A percentile compares a stretch with the other conserved stretches of the same genome.
Evolutionary conservation across 2,113 vertebrate species (phyloP).

Genomic region (Prochilodus magdalenae): DNA sequence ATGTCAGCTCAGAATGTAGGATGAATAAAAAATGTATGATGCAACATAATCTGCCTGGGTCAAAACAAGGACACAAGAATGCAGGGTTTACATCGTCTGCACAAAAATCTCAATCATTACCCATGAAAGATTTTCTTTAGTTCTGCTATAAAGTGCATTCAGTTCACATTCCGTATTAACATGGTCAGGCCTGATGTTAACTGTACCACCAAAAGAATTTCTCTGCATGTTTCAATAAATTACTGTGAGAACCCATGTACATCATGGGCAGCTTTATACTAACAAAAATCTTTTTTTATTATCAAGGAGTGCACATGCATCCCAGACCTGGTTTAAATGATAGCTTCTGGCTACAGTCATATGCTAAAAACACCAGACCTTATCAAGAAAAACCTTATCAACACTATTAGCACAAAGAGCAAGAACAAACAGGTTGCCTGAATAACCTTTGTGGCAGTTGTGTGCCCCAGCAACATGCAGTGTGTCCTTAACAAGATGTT

Average conservation of each 20-base stretch:
- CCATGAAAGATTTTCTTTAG: too few species aligned
- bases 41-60: not conserved
- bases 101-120: not conserved
- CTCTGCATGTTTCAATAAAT: too few species aligned
- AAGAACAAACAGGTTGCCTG: not conserved
- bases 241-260: not conserved
- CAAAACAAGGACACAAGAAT: not conserved
- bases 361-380: slow-evolving; percentile 20
- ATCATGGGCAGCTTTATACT: not conserved
- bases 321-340: not conserved
- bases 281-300: not conserved
- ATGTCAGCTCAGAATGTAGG: slow-evolving; percentile 4
- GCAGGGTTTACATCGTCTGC: not conserved
- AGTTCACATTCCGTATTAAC: not conserved
- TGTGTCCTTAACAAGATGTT: not conserved
- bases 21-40: slow-evolving; percentile 15
- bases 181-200: too few species aligned
- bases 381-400: not conserved
- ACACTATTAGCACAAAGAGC: slow-evolving; percentile 6
- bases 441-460: not conserved
- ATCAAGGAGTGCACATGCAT: not conserved
- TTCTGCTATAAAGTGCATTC: not conserved
- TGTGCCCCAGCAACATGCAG: not conserved
- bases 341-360: not conserved
- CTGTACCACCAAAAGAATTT: too few species aligned